Percentiles rank a stretch among this genome's conserved stretches.
Evolutionary conservation across 2,888 invertebrate genomes (phyloP).

Genomic region (Pyralis farinalis): DNA sequence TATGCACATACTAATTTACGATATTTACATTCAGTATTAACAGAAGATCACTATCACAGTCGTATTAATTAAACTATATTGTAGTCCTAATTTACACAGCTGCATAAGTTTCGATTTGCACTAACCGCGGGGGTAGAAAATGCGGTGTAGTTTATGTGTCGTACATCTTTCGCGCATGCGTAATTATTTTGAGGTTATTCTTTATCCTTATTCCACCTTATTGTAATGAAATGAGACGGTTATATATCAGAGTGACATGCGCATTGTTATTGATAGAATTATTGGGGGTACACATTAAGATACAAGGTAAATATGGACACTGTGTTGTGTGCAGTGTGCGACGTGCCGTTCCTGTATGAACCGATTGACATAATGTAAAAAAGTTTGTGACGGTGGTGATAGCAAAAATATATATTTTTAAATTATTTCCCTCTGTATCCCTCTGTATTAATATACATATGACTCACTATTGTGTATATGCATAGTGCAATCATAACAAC

Average conservation of each 20-base stretch:
- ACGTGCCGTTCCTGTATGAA: no score
- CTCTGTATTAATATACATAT: no score
- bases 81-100: slow-evolving; percentile 2
- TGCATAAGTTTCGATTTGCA: slow-evolving; percentile 16
- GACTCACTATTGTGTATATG: no score
- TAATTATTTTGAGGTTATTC: slow-evolving; percentile 52
- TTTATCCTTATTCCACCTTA: slow-evolving; percentile 35
- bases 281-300: slow-evolving; percentile 57
- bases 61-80: slow-evolving; percentile 13
- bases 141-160: slow-evolving; percentile 21
- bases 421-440: no score
- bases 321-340: background rate
- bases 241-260: slow-evolving; percentile 51
- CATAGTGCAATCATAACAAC: no score
- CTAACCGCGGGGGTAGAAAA: slow-evolving; percentile 17
- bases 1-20: slow-evolving; percentile 9
- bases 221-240: slow-evolving; percentile 36
- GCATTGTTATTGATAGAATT: slow-evolving; percentile 72
- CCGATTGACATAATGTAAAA: no score
- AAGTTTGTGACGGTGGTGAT: no score
- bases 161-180: slow-evolving; percentile 49
- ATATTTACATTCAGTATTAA: background rate
- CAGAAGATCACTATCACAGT: slow-evolving; percentile 17
- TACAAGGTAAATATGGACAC: no score
- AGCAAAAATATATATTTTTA: no score